A percentile compares a stretch with the other conserved stretches of the same genome.
Conservation (phyloP, 2,113 vertebrate species). For the Riparia riparia region DNA sequence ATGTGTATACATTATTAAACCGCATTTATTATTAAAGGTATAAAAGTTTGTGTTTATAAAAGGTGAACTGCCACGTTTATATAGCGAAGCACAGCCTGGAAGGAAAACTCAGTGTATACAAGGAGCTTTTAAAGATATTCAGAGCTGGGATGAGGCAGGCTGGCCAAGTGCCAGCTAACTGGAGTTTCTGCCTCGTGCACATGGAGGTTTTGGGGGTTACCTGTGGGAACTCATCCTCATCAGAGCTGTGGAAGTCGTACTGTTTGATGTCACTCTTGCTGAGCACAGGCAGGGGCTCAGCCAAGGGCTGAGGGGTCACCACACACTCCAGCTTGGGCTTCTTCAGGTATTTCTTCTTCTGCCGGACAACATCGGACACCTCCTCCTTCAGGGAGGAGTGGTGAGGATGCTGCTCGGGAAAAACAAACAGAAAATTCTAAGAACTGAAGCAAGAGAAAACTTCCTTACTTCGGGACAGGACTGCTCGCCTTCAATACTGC, state of each 20-base stretch:
- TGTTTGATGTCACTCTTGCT: slow-evolving; percentile 91
- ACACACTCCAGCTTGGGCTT: slow-evolving; percentile 83
- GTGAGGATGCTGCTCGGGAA: slow-evolving; percentile 79
- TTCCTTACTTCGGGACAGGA: background rate
- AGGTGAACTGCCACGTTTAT: background rate
- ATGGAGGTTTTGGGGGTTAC: slow-evolving; percentile 52
- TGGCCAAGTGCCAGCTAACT: background rate
- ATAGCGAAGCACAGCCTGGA: background rate
- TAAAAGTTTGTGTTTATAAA: background rate
- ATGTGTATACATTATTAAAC: fast-evolving
- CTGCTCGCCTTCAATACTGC: background rate
- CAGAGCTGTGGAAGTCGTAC: slow-evolving; percentile 96
- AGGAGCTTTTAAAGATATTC: background rate
- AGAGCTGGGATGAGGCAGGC: background rate
- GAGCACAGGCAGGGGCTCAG: slow-evolving; percentile 80
- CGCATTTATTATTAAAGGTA: background rate
- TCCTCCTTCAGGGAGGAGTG: slow-evolving; percentile 86
- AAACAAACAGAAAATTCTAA: background rate
- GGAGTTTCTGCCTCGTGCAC: fast-evolving
- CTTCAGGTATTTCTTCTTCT: slow-evolving; percentile 90
- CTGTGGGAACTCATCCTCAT: slow-evolving; percentile 90
- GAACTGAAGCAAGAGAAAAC: background rate
- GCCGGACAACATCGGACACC: slow-evolving; percentile 81
- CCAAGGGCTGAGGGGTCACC: slow-evolving; percentile 76
- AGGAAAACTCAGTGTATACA: background rate